Base-by-base conservation (phyloP, 1,140 invertebrate species). In the Philotrypesis tridentata region DNA sequence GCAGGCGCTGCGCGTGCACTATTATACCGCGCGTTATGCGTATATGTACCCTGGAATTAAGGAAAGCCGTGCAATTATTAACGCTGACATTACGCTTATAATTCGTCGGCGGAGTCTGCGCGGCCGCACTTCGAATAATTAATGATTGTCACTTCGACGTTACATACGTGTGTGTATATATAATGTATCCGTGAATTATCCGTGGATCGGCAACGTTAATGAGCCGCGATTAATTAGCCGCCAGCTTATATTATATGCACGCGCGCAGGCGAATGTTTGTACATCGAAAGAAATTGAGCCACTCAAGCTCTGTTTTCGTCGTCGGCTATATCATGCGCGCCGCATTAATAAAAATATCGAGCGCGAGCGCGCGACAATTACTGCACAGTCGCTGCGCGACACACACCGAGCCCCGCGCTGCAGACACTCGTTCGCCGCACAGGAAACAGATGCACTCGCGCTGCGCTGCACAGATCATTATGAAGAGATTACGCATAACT, bases 401-500 rank as follows among this genome's bases (percentile, higher is more conserved):
- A n/a, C n/a, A n/a, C n/a, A n/a, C n/a, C n/a, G n/a, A n/a, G n/a
- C n/a, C n/a, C n/a, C n/a, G n/a, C n/a, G n/a, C n/a, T n/a, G n/a
- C n/a, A n/a, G 4, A 17, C 21, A 65, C 7, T 25, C 21, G n/a
- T n/a, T 23, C 12, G 23, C 61, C 11, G 48, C 61, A 27, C 61
- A 25, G 61, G 61, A 65, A 65, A 65, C 61, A 65, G 61, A 65
- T 65, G 61, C 61, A 25, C 27, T 29, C n/a, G n/a, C n/a, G n/a
- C n/a, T n/a, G n/a, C n/a, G n/a, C n/a, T 60, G 14, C 11, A 29
- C 61, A 84, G 86, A 87, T 87, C 84, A 85, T 86, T 86, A 86
- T 85, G 79, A 87, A 85, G 83, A 86, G 86, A 87, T 87, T 87
- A 86, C 80, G 76, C 68, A 55, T 82, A 67, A 55, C 48, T 55